These are phyloP conservation scores for Chloromyia formosa DNA, from an alignment of 2,888 invertebrate genomes.

Conservation along the genomic window DNA sequence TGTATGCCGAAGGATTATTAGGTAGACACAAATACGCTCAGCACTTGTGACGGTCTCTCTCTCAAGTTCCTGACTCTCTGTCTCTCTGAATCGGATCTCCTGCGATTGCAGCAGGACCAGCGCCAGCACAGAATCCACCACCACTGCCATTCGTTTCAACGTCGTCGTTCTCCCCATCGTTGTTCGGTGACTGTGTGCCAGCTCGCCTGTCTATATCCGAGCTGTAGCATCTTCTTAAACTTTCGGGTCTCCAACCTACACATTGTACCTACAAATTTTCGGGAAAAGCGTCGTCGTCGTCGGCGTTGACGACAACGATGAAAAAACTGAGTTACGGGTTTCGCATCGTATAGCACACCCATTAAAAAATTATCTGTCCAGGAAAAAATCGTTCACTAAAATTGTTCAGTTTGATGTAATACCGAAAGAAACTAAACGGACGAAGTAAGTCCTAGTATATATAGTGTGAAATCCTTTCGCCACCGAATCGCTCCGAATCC, in stretches of 20 bases:
- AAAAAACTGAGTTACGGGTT: conserved; percentile 23
- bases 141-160: neutral
- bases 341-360: conserved; percentile 20
- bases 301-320: conserved; percentile 4
- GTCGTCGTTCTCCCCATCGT: too few species aligned
- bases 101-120: conserved; percentile 18
- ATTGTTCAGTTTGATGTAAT: neutral
- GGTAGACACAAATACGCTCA: conserved; percentile 3
- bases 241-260: conserved; percentile 11
- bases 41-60: neutral
- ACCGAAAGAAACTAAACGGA: neutral
- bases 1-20: neutral
- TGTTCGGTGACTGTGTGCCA: too few species aligned
- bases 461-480: neutral
- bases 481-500: conserved; percentile 14
- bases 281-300: neutral
- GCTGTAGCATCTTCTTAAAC: conserved; percentile 21
- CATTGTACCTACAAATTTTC: conserved; percentile 11
- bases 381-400: conserved; percentile 9
- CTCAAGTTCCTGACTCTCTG: neutral
- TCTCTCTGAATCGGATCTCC: conserved; percentile 20
- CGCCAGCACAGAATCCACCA: conserved; percentile 13
- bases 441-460: too few species aligned
- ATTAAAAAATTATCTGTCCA: conserved; percentile 16
- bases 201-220: neutral